Percentiles rank a stretch among this genome's conserved stretches.
These are phyloP conservation scores for Volucella inflata DNA, from an alignment of 2,888 invertebrate genomes.

Conservation along the genomic window DNA sequence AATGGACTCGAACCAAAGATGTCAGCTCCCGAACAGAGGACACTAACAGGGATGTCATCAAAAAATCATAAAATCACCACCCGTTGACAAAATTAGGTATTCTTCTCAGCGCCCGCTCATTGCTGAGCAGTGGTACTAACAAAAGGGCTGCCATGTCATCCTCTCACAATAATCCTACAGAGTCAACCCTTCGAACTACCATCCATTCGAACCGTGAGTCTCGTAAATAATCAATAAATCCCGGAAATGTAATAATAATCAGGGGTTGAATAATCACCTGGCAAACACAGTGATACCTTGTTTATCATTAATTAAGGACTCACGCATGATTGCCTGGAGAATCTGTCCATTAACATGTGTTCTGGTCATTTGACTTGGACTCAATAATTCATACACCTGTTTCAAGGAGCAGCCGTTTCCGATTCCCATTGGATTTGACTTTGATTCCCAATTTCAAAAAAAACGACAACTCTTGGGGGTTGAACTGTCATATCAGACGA, in stretches of 20 bases:
- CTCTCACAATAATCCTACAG: neutral
- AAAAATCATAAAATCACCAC: constrained; percentile 36
- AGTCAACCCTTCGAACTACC: neutral
- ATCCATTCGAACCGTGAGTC: neutral
- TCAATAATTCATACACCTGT: constrained; percentile 31
- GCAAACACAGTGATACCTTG: neutral
- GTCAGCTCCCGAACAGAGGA: too few relatives aligned
- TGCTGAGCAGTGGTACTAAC: neutral
- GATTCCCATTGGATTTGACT: neutral
- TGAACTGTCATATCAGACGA: too few relatives aligned
- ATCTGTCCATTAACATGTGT: constrained; percentile 30
- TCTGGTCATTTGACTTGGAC: constrained; percentile 18
- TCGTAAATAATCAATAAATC: constrained; percentile 17
- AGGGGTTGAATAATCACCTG: neutral
- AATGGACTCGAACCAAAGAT: neutral
- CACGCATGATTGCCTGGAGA: constrained; percentile 28
- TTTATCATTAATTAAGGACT: constrained; percentile 41
- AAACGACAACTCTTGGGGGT: too few relatives aligned
- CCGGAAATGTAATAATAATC: constrained; percentile 23
- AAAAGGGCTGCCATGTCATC: neutral
- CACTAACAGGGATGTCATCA: constrained; percentile 18
- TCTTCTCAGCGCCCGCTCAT: neutral
- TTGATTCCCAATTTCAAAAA: neutral
- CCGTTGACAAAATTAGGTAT: constrained; percentile 1
- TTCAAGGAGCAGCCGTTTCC: neutral